Conservation (phyloP, 2,797 vertebrate species). For the Varecia variegata region DNA sequence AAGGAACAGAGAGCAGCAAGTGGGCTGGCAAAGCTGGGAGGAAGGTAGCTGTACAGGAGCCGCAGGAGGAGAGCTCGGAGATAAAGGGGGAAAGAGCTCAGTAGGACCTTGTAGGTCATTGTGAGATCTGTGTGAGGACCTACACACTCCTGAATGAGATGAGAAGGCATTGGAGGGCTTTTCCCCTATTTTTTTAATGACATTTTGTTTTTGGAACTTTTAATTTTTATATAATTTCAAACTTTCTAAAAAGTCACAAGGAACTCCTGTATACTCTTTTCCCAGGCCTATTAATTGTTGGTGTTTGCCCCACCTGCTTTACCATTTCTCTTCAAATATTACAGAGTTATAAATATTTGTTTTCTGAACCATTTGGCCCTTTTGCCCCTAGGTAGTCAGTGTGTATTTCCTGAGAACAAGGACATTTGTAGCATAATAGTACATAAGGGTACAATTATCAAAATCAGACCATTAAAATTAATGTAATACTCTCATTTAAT, state of each 20-base stretch:
- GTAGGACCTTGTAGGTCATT: background rate
- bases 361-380: background rate
- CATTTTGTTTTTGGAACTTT: background rate
- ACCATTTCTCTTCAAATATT: background rate
- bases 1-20: background rate
- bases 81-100: background rate
- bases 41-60: background rate
- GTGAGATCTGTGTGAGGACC: background rate
- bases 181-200: background rate
- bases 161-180: background rate
- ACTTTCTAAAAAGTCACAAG: background rate
- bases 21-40: background rate
- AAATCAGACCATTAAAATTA: background rate
- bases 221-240: background rate
- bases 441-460: background rate
- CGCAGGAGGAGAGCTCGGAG: background rate
- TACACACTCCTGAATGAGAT: background rate
- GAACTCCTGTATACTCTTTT: background rate
- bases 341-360: background rate
- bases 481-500: background rate
- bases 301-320: background rate
- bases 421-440: background rate
- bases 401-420: slow-evolving; percentile 1
- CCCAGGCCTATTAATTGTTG: background rate
- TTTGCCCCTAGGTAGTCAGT: background rate